Conservation (phyloP, 2,113 vertebrate genomes). For the Tetrax tetrax region DNA sequence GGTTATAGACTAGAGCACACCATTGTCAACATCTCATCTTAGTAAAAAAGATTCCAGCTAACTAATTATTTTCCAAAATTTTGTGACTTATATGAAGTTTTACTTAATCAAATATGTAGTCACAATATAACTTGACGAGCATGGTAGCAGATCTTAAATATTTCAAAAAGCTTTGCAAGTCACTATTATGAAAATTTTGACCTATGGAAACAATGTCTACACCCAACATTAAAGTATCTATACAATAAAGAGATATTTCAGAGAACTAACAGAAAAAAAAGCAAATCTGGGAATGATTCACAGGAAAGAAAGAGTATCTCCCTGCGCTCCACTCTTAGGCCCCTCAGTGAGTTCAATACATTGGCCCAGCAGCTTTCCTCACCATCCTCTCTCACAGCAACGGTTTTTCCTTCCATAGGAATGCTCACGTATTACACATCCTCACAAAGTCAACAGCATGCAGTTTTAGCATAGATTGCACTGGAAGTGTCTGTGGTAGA, state of each 20-base stretch:
- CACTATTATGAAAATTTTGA: background rate
- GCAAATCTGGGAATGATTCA: background rate
- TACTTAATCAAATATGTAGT: background rate
- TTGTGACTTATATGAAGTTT: background rate
- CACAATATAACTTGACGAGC: background rate
- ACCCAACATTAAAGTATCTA: background rate
- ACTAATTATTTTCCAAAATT: background rate
- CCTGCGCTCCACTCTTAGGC: background rate
- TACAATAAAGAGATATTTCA: background rate
- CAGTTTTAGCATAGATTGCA: background rate
- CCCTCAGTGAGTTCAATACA: background rate
- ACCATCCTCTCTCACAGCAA: background rate
- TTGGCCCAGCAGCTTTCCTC: background rate
- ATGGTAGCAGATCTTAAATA: background rate
- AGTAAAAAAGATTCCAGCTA: background rate
- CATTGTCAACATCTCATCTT: background rate
- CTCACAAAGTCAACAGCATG: background rate
- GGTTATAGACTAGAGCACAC: background rate
- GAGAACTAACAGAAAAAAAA: background rate
- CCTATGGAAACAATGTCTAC: background rate
- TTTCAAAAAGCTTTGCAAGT: background rate
- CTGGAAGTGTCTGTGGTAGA: background rate
- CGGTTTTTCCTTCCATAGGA: background rate
- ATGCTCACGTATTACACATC: background rate
- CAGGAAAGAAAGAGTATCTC: background rate